Evolutionary conservation across 2,888 invertebrate species (phyloP).

Genomic region (Catotricha subobsoleta): DNA sequence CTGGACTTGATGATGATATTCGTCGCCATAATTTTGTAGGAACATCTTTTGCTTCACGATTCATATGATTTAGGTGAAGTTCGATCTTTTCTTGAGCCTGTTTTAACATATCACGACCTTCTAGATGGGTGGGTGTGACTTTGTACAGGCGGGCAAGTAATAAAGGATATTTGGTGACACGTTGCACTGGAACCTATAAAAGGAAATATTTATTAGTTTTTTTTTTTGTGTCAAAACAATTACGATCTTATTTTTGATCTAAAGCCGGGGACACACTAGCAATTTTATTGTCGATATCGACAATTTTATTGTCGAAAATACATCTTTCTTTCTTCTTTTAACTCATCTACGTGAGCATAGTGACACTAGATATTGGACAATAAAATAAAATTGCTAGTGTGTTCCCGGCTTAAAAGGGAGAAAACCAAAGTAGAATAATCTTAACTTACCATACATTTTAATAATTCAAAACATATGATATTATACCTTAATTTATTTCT

Average conservation of each 20-base stretch:
- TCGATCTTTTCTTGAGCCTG: constrained; percentile 86
- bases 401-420: no score
- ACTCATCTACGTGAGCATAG: no score
- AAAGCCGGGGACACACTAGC: no score
- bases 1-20: constrained; percentile 53
- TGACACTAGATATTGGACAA: no score
- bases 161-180: constrained; percentile 92
- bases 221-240: no score
- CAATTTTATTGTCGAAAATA: no score
- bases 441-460: no score
- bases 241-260: no score
- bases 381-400: no score
- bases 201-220: constrained; percentile 2
- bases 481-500: background rate
- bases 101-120: constrained; percentile 64
- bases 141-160: constrained; percentile 77
- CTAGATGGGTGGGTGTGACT: constrained; percentile 71
- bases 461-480: background rate
- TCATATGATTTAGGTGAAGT: constrained; percentile 83
- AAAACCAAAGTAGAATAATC: no score
- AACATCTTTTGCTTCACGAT: constrained; percentile 79
- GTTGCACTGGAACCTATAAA: constrained; percentile 73
- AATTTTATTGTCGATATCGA: no score
- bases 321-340: no score
- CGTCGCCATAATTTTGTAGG: constrained; percentile 81